Conservation (phyloP, 1,140 invertebrate species). For the Homarus americanus region DNA sequence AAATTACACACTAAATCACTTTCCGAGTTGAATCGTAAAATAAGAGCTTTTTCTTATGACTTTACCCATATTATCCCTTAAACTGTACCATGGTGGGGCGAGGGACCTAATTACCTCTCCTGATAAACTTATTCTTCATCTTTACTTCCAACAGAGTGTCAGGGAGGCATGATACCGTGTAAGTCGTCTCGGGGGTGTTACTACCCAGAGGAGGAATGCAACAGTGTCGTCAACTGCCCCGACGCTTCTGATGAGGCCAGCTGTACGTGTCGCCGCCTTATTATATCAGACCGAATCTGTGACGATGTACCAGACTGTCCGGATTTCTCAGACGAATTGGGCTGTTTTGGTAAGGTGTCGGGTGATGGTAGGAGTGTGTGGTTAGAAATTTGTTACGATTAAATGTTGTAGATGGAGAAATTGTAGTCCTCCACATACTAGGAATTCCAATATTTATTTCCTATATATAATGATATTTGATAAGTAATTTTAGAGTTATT, state of each 20-base stretch:
- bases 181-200: background rate
- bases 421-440: too few species aligned
- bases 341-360: background rate
- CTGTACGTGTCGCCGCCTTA: background rate
- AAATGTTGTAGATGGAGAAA: too few species aligned
- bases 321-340: conserved; percentile 17
- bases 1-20: too few species aligned
- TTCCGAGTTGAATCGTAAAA: too few species aligned
- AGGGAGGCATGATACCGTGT: background rate
- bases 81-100: too few species aligned
- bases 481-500: too few species aligned
- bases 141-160: background rate
- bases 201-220: background rate
- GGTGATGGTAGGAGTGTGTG: background rate
- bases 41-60: too few species aligned
- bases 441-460: too few species aligned
- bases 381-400: background rate
- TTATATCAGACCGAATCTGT: background rate
- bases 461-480: too few species aligned
- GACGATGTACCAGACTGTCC: conserved; percentile 6
- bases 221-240: background rate
- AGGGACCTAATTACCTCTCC: background rate
- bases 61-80: too few species aligned
- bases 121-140: background rate
- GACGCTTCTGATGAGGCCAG: conserved; percentile 7